A percentile compares a stretch with the other conserved stretches of the same genome.
phyloP scores from a whole-genome alignment of 2,113 vertebrate species.

The Cyprinodon variegatus region DNA sequence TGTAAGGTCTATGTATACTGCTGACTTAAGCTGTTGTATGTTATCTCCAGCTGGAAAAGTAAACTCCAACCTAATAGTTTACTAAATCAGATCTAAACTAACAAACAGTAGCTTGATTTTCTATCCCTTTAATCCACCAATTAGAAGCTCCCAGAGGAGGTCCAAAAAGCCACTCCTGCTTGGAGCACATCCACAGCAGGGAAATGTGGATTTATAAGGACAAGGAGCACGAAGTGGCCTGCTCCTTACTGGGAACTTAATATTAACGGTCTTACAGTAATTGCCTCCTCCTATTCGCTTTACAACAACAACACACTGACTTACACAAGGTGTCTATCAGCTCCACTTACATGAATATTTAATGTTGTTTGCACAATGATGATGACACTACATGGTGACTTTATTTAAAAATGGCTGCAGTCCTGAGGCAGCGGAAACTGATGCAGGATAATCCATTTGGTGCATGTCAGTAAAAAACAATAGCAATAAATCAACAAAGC shows the following conservation, averaged over 20 bases:
- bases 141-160: background rate
- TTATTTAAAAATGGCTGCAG: conserved; percentile 10
- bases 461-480: conserved; percentile 24
- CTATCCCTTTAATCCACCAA: conserved; percentile 17
- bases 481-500: conserved; percentile 17
- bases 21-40: background rate
- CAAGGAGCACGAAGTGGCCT: conserved; percentile 12
- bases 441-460: conserved; percentile 18
- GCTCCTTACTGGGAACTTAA: conserved; percentile 19
- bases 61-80: background rate
- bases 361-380: conserved; percentile 50
- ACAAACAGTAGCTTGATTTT: background rate
- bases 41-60: background rate
- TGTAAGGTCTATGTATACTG: background rate
- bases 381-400: conserved; percentile 34
- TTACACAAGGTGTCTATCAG: conserved; percentile 18
- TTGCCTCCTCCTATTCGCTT: conserved; percentile 11
- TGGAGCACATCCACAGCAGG: conserved; percentile 11
- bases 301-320: conserved; percentile 25
- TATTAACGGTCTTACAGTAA: conserved; percentile 23
- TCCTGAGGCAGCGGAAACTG: conserved; percentile 18
- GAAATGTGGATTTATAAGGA: conserved; percentile 16
- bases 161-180: conserved; percentile 16
- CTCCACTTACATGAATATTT: conserved; percentile 49
- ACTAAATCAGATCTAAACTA: conserved; percentile 13